Evolutionary conservation across 2,888 invertebrate genomes (phyloP), one percentile per base, ranked within the genome.

Genomic region (Dichetophora obliterata): DNA sequence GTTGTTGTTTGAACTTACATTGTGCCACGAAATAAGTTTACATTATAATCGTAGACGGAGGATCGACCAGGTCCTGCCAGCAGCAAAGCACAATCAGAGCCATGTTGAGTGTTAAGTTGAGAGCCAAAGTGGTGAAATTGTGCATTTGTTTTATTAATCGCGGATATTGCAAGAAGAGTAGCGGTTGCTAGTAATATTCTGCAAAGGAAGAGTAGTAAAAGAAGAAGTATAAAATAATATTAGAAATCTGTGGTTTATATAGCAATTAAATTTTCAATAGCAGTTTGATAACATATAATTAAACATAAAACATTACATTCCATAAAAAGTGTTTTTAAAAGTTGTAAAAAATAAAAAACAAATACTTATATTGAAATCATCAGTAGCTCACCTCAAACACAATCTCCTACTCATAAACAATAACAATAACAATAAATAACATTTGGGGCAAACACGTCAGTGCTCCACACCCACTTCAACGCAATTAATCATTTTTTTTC

Each of bases 1-100:
- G 19, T 59, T 19, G 14, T 11, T 43, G 11, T 79, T 89, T n/a
- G n/a, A n/a, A 95, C 95, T 94, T 90, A 96, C 95, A 93, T 91
- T 83, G 92, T 92, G 81, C 95, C 95, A 84, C 95, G 92, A 69
- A 96, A 92, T 79, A 96, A 91, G 90, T 96, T 96, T 83, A 95
- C 92, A 85, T 94, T 94, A 89, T 96, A 96, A 90, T 96, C 96
- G 85, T 94, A 96, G 19, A 93, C 92, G 77, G 94, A 95, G 81
- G 95, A 94, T 84, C 95, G 92, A 76, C 95, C 95, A 0, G 94
- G 94, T 14, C 95, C 94, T 80, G 93, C 91, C 80, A 96, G 90
- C 83, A 95, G 90, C 63, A 96, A 90, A 8, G 96, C 96, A 89
- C 96, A 96, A 84, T 96, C 95, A 37, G 90, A 90, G 78, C 90